Conservation (phyloP, 2,888 invertebrate genomes). For the Spatulosminthurus flaviceps region DNA sequence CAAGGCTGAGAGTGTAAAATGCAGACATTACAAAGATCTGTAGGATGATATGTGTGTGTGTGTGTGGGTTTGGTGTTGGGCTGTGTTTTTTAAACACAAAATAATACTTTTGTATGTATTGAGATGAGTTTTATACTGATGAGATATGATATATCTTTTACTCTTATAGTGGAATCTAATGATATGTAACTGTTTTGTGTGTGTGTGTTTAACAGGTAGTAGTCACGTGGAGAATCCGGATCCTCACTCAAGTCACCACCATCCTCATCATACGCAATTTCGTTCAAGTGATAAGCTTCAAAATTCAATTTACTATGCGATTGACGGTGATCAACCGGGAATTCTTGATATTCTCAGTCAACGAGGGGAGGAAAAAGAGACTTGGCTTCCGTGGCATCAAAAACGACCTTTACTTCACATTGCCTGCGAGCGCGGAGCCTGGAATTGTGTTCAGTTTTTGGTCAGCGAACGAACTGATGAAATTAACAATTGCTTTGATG, state of each 20-base stretch:
- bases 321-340: constrained; percentile 76
- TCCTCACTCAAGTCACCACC: background rate
- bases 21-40: too few species aligned
- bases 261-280: constrained; percentile 32
- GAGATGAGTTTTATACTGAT: too few species aligned
- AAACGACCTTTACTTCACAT: constrained; percentile 73
- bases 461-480: constrained; percentile 75
- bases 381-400: constrained; percentile 72
- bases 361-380: constrained; percentile 71
- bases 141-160: too few species aligned
- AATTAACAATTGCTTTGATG: constrained; percentile 77
- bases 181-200: too few species aligned
- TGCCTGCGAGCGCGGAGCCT: constrained; percentile 77
- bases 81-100: too few species aligned
- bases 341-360: constrained; percentile 75
- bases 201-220: constrained; percentile 4
- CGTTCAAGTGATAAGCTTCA: constrained; percentile 71
- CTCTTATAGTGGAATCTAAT: too few species aligned
- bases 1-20: too few species aligned
- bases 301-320: constrained; percentile 77
- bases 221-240: constrained; percentile 31
- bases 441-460: constrained; percentile 76
- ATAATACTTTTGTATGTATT: too few species aligned
- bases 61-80: too few species aligned
- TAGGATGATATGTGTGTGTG: too few species aligned